Evolutionary conservation across 2,113 vertebrate species (phyloP), one percentile per base, ranked within the genome.

Genomic region (Gyps fulvus): DNA sequence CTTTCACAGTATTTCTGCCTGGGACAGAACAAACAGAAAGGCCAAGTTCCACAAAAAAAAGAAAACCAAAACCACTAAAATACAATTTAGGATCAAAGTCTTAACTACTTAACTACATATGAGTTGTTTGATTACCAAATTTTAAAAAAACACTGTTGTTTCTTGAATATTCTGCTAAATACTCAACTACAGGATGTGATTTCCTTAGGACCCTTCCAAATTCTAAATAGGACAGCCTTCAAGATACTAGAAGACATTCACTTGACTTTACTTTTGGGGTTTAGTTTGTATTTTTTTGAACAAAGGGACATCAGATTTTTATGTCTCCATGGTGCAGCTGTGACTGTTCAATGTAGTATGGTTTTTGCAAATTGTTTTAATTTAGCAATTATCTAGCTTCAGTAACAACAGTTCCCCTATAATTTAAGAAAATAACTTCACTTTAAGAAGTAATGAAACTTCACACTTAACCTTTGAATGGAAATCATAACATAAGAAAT

Each of bases 311-410:
- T 40, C 19, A 80, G 40, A 26, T 45, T 92, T 96, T 94, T 59
- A 55, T 11, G 29, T 83, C 88, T 92, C 49, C n/a, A 57, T 0
- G 1, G 34, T 80, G 31, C 82, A 88, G 82, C 55, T 90, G 69
- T 71, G 42, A 83, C 34, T 88, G 14, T 54, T 88, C 74, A 66
- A 16, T 12, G 7, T 17, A 80, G 45, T 14, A 54, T 0, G 5
- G 22, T 25, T 81, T 88, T 52, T 78, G 55, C 29, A 92, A 95
- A 80, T 81, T 83, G 79, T 81, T 86, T 86, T 83, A 96, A 92
- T 47, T 77, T 4, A 86, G 74, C 59, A 90, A 93, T 94, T 94
- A 96, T 55, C 31, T 62, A 66, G 31, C 50, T 90, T 88, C 40
- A 85, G 19, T 89, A 73, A 67, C 1, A 8, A 90, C n/a, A 90